Evolutionary conservation across 2,113 vertebrate species (phyloP).

Genomic region (Anolis sagrei): DNA sequence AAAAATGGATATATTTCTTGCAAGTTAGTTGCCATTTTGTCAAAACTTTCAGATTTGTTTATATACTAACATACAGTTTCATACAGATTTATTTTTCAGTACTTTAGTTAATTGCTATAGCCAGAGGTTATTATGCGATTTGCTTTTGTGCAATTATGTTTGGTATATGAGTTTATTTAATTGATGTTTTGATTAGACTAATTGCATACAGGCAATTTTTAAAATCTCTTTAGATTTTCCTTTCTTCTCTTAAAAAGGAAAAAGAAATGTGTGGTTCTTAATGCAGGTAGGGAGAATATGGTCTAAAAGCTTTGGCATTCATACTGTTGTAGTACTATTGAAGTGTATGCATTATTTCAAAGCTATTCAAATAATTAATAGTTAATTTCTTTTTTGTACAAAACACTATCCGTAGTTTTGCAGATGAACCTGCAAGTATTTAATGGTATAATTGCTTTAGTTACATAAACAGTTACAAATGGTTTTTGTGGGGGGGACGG

Average conservation of each 20-base stretch:
- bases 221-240: conserved; percentile 41
- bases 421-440: conserved; percentile 46
- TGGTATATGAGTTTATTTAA: background rate
- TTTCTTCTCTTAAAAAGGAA: conserved; percentile 38
- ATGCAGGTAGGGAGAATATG: background rate
- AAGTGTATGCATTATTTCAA: conserved; percentile 21
- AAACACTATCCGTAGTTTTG: conserved; percentile 47
- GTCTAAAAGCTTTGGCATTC: background rate
- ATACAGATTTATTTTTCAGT: background rate
- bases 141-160: background rate
- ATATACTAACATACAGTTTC: background rate
- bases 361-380: conserved; percentile 45
- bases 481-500: background rate
- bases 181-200: conserved; percentile 7
- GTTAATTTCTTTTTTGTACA: background rate
- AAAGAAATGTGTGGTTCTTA: conserved; percentile 38
- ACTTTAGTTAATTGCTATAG: background rate
- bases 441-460: conserved; percentile 39
- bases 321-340: conserved; percentile 16
- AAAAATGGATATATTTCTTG: background rate
- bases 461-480: conserved; percentile 16
- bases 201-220: conserved; percentile 36
- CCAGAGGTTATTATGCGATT: background rate
- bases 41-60: background rate
- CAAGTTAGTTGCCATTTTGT: background rate